phyloP scores from a whole-genome alignment of 2,888 invertebrate genomes.

The Noctua fimbriata region DNA sequence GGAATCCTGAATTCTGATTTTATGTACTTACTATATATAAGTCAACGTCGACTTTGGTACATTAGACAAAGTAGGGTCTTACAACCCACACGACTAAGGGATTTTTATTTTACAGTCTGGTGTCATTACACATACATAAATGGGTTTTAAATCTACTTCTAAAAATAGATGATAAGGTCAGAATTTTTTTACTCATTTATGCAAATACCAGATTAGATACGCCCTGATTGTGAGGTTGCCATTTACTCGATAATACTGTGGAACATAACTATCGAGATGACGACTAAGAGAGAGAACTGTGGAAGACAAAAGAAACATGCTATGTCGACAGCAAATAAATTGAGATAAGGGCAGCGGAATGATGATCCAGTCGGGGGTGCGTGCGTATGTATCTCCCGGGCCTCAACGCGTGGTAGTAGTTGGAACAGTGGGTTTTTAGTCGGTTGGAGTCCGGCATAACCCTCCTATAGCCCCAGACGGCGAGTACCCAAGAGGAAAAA shows the following conservation, averaged over 20 bases:
- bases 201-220: too few relatives aligned
- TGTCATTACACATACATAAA: too few relatives aligned
- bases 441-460: too few relatives aligned
- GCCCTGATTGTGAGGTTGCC: not conserved
- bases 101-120: not conserved
- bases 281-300: too few relatives aligned
- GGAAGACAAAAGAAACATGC: not conserved
- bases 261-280: not conserved
- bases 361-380: not conserved
- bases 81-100: not conserved
- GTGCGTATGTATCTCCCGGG: too few relatives aligned
- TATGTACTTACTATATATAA: slow-evolving; percentile 2
- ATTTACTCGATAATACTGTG: not conserved
- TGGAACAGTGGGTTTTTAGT: too few relatives aligned
- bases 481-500: too few relatives aligned
- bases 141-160: not conserved
- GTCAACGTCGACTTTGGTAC: not conserved
- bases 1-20: not conserved
- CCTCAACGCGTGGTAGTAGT: too few relatives aligned
- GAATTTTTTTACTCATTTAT: not conserved
- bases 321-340: not conserved
- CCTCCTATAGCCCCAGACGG: too few relatives aligned
- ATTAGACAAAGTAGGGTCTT: not conserved
- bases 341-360: not conserved
- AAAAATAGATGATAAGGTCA: not conserved